Evolutionary conservation across 2,113 vertebrate genomes (phyloP).

Genomic region (Macquaria australasica): DNA sequence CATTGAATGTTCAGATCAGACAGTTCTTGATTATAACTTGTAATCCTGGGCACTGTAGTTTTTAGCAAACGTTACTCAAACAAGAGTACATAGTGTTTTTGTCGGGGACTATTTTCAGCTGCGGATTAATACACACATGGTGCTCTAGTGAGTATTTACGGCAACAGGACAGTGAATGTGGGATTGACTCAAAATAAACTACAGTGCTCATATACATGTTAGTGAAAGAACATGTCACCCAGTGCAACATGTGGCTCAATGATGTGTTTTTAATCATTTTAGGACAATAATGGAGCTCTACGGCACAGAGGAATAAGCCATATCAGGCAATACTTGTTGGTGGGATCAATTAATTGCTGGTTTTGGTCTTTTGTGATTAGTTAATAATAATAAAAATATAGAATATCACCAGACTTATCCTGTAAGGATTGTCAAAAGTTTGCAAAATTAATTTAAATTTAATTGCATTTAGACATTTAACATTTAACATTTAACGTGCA

Average conservation of each 20-base stretch:
- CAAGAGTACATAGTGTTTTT: not conserved
- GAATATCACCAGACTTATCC: not conserved
- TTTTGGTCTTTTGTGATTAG: not conserved
- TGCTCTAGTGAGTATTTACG: not conserved
- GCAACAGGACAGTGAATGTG: not conserved
- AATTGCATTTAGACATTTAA: too few species aligned
- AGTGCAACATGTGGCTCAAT: not conserved
- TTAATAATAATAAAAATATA: not conserved
- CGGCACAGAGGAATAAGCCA: not conserved
- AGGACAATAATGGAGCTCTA: not conserved
- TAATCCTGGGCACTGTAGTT: not conserved
- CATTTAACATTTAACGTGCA: too few species aligned
- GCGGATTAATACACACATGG: not conserved
- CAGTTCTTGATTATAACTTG: too few species aligned
- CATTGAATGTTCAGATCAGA: not conserved
- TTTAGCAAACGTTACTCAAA: not conserved
- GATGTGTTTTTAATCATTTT: not conserved
- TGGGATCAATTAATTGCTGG: not conserved
- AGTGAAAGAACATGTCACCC: not conserved
- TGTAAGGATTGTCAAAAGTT: not conserved
- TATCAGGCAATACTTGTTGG: not conserved
- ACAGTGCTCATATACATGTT: too few species aligned
- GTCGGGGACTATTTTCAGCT: not conserved
- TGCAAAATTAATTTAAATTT: too few species aligned
- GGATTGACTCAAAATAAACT: not conserved